Conservation (phyloP, 2,113 vertebrate species). For the Struthio camelus region DNA sequence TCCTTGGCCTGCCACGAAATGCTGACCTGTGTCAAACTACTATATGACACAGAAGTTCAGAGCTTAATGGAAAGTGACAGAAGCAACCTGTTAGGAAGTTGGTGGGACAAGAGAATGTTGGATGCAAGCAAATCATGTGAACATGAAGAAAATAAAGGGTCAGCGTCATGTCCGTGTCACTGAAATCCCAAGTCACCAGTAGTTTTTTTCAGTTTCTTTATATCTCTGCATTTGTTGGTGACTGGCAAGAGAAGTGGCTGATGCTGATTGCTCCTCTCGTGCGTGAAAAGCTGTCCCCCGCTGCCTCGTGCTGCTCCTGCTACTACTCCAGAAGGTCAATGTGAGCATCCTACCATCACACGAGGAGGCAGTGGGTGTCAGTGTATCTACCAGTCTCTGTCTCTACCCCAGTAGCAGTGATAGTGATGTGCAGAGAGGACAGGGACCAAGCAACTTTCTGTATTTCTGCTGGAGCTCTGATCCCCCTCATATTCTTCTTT, state of each 20-base stretch:
- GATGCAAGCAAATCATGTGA: not conserved
- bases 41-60: too few relatives aligned
- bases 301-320: not conserved
- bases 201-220: not conserved
- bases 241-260: not conserved
- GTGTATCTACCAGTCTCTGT: not conserved
- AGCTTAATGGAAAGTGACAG: too few relatives aligned
- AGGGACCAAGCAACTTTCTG: not conserved
- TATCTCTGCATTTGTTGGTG: not conserved
- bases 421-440: not conserved
- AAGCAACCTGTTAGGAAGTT: too few relatives aligned
- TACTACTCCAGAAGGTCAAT: not conserved
- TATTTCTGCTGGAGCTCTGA: not conserved
- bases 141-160: not conserved
- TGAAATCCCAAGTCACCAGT: too few relatives aligned
- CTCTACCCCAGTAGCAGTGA: not conserved
- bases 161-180: not conserved
- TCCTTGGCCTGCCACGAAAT: too few relatives aligned
- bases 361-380: not conserved
- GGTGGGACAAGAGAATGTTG: not conserved
- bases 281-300: not conserved
- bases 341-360: not conserved
- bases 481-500: not conserved
- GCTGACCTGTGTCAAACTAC: too few relatives aligned
- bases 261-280: not conserved